These are phyloP conservation scores for Apantesis nais DNA, from an alignment of 2,888 invertebrate species.

Conservation along the genomic window DNA sequence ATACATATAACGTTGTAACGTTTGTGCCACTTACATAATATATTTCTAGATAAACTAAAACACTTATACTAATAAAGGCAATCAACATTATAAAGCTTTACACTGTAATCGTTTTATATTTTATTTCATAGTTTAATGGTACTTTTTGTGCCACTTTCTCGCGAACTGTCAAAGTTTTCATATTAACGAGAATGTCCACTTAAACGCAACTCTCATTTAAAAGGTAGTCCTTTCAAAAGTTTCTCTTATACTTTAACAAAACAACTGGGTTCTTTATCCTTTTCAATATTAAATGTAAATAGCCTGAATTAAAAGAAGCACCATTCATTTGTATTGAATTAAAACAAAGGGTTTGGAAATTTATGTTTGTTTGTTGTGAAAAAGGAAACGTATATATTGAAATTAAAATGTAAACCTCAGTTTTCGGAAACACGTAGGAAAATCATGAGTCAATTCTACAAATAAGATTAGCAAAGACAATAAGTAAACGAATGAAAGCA, in stretches of 20 bases:
- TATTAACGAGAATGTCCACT: conserved; percentile 66
- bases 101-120: conserved; percentile 50
- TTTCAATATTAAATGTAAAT: conserved; percentile 64
- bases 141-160: conserved; percentile 61
- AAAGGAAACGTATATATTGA: not conserved
- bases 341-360: conserved; percentile 44
- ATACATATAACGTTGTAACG: not conserved
- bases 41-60: not conserved
- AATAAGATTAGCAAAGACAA: too few species aligned
- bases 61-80: conserved; percentile 8
- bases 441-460: not conserved
- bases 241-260: conserved; percentile 46
- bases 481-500: too few species aligned
- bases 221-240: conserved; percentile 49
- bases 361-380: not conserved
- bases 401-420: too few species aligned
- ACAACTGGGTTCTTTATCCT: conserved; percentile 59
- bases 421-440: not conserved
- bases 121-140: conserved; percentile 61
- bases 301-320: conserved; percentile 52
- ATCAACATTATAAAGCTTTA: conserved; percentile 35
- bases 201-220: conserved; percentile 59
- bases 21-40: not conserved
- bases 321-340: conserved; percentile 56
- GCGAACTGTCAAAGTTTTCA: conserved; percentile 69